Conservation (phyloP, 1,140 invertebrate genomes). For the Drosophila athabasca region DNA sequence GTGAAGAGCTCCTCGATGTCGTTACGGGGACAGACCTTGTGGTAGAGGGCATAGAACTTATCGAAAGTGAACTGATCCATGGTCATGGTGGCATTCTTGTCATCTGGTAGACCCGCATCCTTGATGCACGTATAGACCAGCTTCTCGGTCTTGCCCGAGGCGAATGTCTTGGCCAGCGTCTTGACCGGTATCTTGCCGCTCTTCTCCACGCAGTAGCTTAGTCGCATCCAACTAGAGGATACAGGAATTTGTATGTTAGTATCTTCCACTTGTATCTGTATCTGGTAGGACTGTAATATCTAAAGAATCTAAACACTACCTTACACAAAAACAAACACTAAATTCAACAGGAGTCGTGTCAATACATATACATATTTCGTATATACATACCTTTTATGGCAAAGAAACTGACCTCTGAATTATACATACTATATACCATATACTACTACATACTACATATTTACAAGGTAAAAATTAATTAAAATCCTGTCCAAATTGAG, state of each 20-base stretch:
- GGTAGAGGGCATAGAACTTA: constrained; percentile 98
- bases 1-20: constrained; percentile 99
- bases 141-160: constrained; percentile 98
- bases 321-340: too few species aligned
- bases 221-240: constrained; percentile 94
- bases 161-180: constrained; percentile 98
- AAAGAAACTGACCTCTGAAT: too few species aligned
- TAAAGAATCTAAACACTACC: too few species aligned
- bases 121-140: constrained; percentile 98
- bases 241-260: too few species aligned
- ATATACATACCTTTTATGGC: too few species aligned
- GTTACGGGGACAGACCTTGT: constrained; percentile 99
- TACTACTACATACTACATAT: too few species aligned
- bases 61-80: constrained; percentile 98
- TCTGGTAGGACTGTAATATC: too few species aligned
- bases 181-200: constrained; percentile 98
- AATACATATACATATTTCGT: too few species aligned
- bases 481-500: neutral
- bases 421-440: too few species aligned
- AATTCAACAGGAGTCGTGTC: too few species aligned
- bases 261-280: too few species aligned
- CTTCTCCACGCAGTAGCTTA: constrained; percentile 96
- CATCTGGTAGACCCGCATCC: constrained; percentile 96
- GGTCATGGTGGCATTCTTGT: constrained; percentile 98
- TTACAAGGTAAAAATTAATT: neutral